Evolutionary conservation across 1,140 invertebrate species (phyloP).

Genomic region (Euschistus heros): DNA sequence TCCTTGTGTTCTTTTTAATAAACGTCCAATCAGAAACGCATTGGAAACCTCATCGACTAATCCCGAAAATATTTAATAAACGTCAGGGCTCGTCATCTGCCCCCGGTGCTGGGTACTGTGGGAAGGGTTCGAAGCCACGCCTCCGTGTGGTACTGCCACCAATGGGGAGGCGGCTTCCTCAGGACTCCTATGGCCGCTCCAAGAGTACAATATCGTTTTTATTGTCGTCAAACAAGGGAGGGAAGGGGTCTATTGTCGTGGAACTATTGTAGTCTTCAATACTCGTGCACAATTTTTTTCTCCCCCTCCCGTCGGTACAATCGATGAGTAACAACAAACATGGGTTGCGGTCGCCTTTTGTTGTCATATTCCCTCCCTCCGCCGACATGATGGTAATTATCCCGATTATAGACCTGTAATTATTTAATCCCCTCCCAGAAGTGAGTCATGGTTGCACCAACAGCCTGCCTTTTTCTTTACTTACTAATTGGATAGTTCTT

Average conservation of each 20-base stretch:
- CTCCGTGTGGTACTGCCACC: background rate
- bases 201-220: background rate
- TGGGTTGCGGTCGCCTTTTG: background rate
- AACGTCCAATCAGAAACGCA: slow-evolving; percentile 10
- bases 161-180: background rate
- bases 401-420: background rate
- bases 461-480: background rate
- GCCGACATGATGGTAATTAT: background rate
- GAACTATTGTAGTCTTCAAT: background rate
- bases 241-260: background rate
- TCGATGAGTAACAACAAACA: slow-evolving; percentile 2
- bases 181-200: background rate
- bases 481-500: background rate
- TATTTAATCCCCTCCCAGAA: no score
- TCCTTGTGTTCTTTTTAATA: background rate
- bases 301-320: background rate
- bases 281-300: background rate
- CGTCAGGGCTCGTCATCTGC: background rate
- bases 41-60: background rate
- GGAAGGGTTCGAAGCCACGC: background rate
- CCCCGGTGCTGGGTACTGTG: background rate
- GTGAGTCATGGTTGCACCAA: background rate
- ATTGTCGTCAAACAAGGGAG: background rate
- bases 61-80: slow-evolving; percentile 18
- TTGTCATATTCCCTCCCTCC: background rate